These are phyloP conservation scores for Rhinichthys klamathensis DNA, from an alignment of 2,113 vertebrate species.

Conservation along the genomic window DNA sequence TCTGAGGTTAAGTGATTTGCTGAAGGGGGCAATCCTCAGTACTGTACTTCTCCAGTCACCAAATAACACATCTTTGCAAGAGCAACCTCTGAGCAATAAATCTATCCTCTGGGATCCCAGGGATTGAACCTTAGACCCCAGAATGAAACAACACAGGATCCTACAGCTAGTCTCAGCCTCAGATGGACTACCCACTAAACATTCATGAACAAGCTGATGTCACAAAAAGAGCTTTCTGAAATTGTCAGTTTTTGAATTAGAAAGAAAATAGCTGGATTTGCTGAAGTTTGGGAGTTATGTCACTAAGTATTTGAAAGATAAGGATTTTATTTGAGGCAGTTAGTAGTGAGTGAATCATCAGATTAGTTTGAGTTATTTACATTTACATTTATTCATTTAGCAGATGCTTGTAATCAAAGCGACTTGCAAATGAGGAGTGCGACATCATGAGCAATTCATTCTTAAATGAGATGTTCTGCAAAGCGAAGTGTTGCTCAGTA, in stretches of 20 bases:
- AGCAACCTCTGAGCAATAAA: constrained; percentile 27
- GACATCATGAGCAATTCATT: neutral
- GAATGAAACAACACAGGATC: neutral
- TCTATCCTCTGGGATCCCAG: constrained; percentile 1
- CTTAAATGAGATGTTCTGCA: neutral
- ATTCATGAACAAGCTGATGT: neutral
- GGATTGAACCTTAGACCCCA: constrained; percentile 24
- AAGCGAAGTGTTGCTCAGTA: neutral
- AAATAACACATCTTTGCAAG: constrained; percentile 26
- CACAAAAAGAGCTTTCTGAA: neutral
- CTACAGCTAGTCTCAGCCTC: neutral
- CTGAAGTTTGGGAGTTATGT: neutral
- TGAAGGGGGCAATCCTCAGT: constrained; percentile 14
- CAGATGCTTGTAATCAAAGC: neutral
- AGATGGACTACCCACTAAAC: neutral
- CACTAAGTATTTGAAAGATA: neutral
- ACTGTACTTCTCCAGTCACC: neutral
- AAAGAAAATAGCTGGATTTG: neutral
- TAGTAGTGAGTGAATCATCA: neutral
- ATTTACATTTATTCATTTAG: neutral
- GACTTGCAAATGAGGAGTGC: constrained; percentile 4
- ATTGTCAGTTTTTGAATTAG: neutral
- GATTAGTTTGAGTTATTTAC: neutral
- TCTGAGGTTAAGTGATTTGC: constrained; percentile 13
- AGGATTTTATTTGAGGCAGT: neutral